Conservation (phyloP, 2,113 vertebrate species). For the Paraplagusia blochii region DNA sequence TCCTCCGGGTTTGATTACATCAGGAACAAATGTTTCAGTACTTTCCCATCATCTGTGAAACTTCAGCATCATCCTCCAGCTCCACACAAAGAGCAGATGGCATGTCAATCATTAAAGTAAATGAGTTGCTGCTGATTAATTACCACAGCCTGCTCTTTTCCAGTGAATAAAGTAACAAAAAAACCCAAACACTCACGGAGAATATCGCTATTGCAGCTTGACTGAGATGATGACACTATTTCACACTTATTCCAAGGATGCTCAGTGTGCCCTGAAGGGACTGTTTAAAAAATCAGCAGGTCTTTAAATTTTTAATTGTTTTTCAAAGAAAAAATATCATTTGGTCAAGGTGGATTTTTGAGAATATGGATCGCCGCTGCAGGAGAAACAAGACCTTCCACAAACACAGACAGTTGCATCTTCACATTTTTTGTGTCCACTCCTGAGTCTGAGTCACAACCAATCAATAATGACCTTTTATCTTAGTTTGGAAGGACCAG, state of each 20-base stretch:
- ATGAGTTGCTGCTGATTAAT: constrained; percentile 14
- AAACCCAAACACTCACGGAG: too few relatives aligned
- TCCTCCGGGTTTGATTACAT: not conserved
- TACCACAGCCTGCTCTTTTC: not conserved
- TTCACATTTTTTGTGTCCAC: too few relatives aligned
- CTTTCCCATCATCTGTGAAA: constrained; percentile 24
- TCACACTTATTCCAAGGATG: constrained; percentile 8
- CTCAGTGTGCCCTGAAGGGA: constrained; percentile 7
- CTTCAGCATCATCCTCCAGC: not conserved
- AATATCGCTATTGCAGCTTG: constrained; percentile 9
- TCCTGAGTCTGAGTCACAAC: too few relatives aligned
- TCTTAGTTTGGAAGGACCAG: too few relatives aligned
- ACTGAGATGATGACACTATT: constrained; percentile 8
- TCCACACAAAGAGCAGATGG: constrained; percentile 20
- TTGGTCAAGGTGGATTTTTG: not conserved
- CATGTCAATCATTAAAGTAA: constrained; percentile 8
- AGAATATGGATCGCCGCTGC: not conserved
- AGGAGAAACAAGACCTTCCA: not conserved
- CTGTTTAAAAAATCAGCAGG: not conserved
- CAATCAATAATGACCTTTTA: too few relatives aligned
- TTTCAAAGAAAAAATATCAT: not conserved
- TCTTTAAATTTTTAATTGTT: constrained; percentile 1
- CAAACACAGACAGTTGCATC: not conserved
- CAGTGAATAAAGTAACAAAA: not conserved
- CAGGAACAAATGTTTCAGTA: not conserved